Conservation (phyloP, 2,888 invertebrate genomes). For the Carterocephalus palaemon region DNA sequence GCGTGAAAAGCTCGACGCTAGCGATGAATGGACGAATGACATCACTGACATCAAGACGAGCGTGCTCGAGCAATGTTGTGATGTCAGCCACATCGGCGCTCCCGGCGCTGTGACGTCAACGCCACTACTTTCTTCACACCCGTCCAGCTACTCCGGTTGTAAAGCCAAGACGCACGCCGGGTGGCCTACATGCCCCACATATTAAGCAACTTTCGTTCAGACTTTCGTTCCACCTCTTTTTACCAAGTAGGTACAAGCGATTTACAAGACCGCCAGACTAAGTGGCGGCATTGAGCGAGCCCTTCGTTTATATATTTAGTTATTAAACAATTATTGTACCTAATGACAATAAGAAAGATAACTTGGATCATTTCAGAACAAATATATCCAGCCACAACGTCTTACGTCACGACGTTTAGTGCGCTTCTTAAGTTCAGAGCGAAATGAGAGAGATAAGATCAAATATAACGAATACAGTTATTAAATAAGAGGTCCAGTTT, state of each 20-base stretch:
- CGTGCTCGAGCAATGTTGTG: slow-evolving; percentile 32
- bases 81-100: slow-evolving; percentile 34
- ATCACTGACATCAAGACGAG: slow-evolving; percentile 37
- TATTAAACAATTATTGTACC: not conserved
- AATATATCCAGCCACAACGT: no score
- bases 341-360: no score
- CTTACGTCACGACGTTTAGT: no score
- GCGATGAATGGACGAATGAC: slow-evolving; percentile 37
- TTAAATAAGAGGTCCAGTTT: no score
- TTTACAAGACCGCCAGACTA: slow-evolving; percentile 48
- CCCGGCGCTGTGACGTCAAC: slow-evolving; percentile 15
- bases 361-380: no score
- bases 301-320: not conserved
- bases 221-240: slow-evolving; percentile 73
- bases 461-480: no score
- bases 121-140: slow-evolving; percentile 46
- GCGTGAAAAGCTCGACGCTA: slow-evolving; percentile 8
- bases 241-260: slow-evolving; percentile 31
- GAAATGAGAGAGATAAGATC: no score
- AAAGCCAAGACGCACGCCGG: slow-evolving; percentile 46
- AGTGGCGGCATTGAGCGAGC: slow-evolving; percentile 47
- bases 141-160: slow-evolving; percentile 39
- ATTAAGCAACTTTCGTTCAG: slow-evolving; percentile 75
- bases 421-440: no score
- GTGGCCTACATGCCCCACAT: slow-evolving; percentile 69